phyloP scores from a whole-genome alignment of 2,888 invertebrate species.

The Lycocerus yunnanus region DNA sequence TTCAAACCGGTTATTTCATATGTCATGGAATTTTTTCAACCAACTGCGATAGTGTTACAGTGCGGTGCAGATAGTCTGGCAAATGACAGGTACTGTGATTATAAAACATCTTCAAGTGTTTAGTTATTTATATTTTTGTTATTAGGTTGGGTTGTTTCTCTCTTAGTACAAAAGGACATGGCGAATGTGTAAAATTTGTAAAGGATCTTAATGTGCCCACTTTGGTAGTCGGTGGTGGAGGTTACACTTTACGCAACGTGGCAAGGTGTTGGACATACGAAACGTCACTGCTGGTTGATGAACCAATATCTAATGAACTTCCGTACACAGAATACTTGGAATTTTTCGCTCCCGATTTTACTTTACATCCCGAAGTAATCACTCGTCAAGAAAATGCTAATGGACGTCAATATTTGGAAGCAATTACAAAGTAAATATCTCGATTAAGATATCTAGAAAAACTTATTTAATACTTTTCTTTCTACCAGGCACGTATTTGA shows the following conservation, averaged over 20 bases:
- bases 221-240: slow-evolving; percentile 65
- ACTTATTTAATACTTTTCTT: too few species aligned
- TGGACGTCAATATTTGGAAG: slow-evolving; percentile 92
- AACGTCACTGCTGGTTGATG: slow-evolving; percentile 91
- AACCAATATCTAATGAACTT: slow-evolving; percentile 90
- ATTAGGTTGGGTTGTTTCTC: slow-evolving; percentile 91
- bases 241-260: slow-evolving; percentile 94
- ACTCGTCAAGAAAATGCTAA: slow-evolving; percentile 91
- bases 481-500: slow-evolving; percentile 77
- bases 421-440: slow-evolving; percentile 71
- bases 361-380: slow-evolving; percentile 90
- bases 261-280: slow-evolving; percentile 99
- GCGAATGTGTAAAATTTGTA: slow-evolving; percentile 97
- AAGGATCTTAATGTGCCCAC: slow-evolving; percentile 90
- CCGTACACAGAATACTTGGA: slow-evolving; percentile 96
- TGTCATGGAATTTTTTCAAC: slow-evolving; percentile 96
- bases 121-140: background rate
- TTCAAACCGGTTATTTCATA: slow-evolving; percentile 92
- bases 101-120: background rate
- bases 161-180: slow-evolving; percentile 91
- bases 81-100: slow-evolving; percentile 72
- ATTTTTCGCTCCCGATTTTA: slow-evolving; percentile 97
- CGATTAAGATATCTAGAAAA: too few species aligned
- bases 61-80: slow-evolving; percentile 99
- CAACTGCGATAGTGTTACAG: slow-evolving; percentile 95